Evolutionary conservation across 1,140 invertebrate species (phyloP), one percentile per base, ranked within the genome.

Genomic region (Zaprionus inermis): DNA sequence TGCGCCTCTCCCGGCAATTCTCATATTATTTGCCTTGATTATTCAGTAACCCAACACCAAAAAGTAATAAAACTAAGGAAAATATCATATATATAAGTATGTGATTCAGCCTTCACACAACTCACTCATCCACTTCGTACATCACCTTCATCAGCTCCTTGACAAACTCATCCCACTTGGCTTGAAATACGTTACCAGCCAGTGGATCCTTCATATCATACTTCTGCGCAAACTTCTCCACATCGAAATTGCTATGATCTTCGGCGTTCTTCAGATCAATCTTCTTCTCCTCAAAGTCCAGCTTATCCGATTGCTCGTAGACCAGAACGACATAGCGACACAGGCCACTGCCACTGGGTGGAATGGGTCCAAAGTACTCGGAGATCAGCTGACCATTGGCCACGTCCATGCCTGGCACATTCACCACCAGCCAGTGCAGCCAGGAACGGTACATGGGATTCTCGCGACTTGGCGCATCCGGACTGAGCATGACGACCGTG

Each of bases 391-490:
- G 96, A 12, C 98, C 98, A 55, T 95, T 93, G 0, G 88, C 79
- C 0, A 98, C 91, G 49, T 97, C 94, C 69, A 92, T 92, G 16
- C 96, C 97, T 3, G 96, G 97, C 80, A 99, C 97, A 90, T 99
- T 99, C 3, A 94, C 96, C 2, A 98, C 96, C 4, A 98, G 91
- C 97, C 97, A 98, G 91, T 98, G 98, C 73, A 97, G 96, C 96
- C 96, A 98, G 92, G 98, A 97, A 6, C 97, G 94, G 81, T 95
- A 96, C 56, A 94, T 96, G 0, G 95, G 96, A 66, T 96, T 94
- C 3, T 94, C 93, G 1, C 97, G 94, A 81, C 95, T 97, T 12
- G 97, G 97, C 0, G 88, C 86, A 72, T 90, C 86, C 24, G 86
- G 86, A 49, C 82, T 76, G 94, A 86, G 49, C 86, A 97, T 96